Percentiles rank a stretch among this genome's conserved stretches.
Evolutionary conservation across 2,888 invertebrate genomes (phyloP).

Genomic region (Eudasyphora cyanicolor): DNA sequence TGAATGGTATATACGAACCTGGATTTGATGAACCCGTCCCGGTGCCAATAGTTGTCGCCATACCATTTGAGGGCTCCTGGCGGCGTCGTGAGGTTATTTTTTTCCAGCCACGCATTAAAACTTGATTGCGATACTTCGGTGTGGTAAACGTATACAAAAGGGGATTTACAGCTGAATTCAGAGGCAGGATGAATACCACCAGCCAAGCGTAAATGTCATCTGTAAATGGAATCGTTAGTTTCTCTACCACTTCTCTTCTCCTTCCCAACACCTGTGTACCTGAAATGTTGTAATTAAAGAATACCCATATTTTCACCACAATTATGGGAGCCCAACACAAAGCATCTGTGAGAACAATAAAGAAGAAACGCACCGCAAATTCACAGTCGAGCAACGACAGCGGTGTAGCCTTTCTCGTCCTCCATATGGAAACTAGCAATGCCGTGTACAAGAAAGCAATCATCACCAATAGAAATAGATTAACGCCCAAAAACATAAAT

Average conservation of each 20-base stretch:
- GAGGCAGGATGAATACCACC: slow-evolving; percentile 85
- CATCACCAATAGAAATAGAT: slow-evolving; percentile 82
- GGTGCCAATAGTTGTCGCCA: slow-evolving; percentile 75
- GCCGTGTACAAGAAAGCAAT: slow-evolving; percentile 83
- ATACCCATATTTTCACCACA: slow-evolving; percentile 83
- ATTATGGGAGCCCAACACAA: slow-evolving; percentile 87
- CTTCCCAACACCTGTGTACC: slow-evolving; percentile 79
- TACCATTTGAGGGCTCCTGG: slow-evolving; percentile 75
- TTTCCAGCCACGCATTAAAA: slow-evolving; percentile 79
- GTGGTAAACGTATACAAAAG: slow-evolving; percentile 86
- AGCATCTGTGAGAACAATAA: slow-evolving; percentile 86
- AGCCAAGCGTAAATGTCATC: slow-evolving; percentile 85
- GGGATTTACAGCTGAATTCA: slow-evolving; percentile 86
- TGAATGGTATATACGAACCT: slow-evolving; percentile 57
- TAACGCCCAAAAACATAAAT: slow-evolving; percentile 85
- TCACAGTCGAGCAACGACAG: slow-evolving; percentile 83
- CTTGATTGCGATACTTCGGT: slow-evolving; percentile 83
- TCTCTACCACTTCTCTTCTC: not conserved
- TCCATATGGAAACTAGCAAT: slow-evolving; percentile 84
- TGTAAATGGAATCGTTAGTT: slow-evolving; percentile 69
- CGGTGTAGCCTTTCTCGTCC: slow-evolving; percentile 83
- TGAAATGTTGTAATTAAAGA: slow-evolving; percentile 81
- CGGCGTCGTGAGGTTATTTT: slow-evolving; percentile 78
- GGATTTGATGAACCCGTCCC: slow-evolving; percentile 77
- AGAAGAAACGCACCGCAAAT: slow-evolving; percentile 84